A percentile compares a stretch with the other conserved stretches of the same genome.
Conservation (phyloP, 1,140 invertebrate species). For the Pseudomyrmex dendroicus region DNA sequence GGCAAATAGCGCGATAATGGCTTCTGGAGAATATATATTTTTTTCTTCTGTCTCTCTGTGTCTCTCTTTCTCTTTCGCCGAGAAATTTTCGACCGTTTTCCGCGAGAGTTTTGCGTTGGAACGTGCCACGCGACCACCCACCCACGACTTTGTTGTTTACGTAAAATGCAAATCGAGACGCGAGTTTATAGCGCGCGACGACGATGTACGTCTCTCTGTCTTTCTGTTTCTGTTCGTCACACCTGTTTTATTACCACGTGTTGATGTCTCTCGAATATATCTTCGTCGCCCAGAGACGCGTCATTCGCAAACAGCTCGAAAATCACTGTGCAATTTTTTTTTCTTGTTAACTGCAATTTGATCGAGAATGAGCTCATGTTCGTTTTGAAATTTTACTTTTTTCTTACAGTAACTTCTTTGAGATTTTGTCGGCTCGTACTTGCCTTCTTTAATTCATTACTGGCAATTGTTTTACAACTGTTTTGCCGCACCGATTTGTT, state of each 20-base stretch:
- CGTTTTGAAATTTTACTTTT: too few species aligned
- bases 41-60: too few species aligned
- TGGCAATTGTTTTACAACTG: too few species aligned
- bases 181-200: slow-evolving; percentile 10
- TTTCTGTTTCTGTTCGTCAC: background rate
- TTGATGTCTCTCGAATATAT: slow-evolving; percentile 18
- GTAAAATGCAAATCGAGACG: background rate
- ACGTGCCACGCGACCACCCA: background rate
- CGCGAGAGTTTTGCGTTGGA: background rate
- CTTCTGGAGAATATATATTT: too few species aligned
- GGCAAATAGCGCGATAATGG: slow-evolving; percentile 23
- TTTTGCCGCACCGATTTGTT: background rate
- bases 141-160: background rate
- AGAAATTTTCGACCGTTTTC: slow-evolving; percentile 10
- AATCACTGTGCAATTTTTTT: too few species aligned
- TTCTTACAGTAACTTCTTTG: too few species aligned
- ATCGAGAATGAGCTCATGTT: too few species aligned
- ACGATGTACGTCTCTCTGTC: background rate
- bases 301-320: background rate
- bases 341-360: too few species aligned
- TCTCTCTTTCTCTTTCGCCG: background rate
- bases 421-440: too few species aligned
- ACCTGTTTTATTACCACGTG: slow-evolving; percentile 38
- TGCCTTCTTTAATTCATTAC: too few species aligned
- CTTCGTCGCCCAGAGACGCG: background rate